phyloP scores from a whole-genome alignment of 2,797 vertebrate genomes.

The Neomorphus geoffroyi region DNA sequence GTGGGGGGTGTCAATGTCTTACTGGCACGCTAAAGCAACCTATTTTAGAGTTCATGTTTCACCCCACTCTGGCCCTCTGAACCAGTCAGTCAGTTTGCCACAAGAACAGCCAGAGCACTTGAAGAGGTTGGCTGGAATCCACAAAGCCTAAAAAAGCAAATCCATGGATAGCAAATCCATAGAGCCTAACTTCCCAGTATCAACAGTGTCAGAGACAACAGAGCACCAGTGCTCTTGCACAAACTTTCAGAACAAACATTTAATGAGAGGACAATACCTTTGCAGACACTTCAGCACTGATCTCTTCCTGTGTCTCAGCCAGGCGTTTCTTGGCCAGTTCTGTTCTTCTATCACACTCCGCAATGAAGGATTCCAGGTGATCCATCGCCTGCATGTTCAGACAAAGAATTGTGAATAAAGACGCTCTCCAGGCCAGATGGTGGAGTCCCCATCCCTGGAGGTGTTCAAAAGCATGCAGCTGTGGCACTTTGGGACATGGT shows the following conservation, averaged over 20 bases:
- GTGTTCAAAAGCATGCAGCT: no score
- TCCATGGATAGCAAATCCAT: no score
- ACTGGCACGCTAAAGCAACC: neutral
- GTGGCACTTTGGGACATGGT: no score
- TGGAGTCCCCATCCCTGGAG: no score
- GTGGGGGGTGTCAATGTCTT: neutral
- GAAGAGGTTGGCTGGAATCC: neutral
- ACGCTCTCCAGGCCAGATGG: neutral
- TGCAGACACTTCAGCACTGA: slow-evolving; percentile 96
- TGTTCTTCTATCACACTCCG: slow-evolving; percentile 95
- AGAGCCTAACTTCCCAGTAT: neutral
- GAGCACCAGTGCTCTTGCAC: neutral
- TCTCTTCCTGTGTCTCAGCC: slow-evolving; percentile 98
- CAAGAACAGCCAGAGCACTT: neutral
- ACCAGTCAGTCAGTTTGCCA: no score
- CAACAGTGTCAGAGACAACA: neutral
- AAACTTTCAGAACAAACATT: neutral
- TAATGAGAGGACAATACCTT: slow-evolving; percentile 79
- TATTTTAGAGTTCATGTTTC: neutral
- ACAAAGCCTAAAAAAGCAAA: neutral
- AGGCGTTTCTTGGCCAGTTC: slow-evolving; percentile 97
- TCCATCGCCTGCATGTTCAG: slow-evolving; percentile 86
- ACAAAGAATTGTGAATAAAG: neutral
- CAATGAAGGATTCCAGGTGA: slow-evolving; percentile 97
- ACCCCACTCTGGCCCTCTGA: accelerated